These are phyloP conservation scores for Luperina nickerlii DNA, from an alignment of 2,888 invertebrate genomes.

Conservation along the genomic window DNA sequence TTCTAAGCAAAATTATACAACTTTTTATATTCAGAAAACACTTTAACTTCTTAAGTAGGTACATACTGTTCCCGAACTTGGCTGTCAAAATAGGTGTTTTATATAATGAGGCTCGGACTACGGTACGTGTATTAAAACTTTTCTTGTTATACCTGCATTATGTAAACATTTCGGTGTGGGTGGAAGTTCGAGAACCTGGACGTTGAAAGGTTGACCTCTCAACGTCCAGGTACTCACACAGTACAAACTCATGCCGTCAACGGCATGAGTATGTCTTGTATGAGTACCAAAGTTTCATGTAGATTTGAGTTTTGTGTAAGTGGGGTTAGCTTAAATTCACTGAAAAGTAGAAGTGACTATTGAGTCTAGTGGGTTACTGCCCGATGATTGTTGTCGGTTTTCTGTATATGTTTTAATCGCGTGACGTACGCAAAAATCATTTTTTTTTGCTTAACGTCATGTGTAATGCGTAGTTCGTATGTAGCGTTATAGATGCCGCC, in stretches of 20 bases:
- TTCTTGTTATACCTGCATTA: conserved; percentile 66
- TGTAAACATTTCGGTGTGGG: conserved; percentile 46
- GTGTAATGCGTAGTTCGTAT: not conserved
- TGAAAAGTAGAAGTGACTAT: not conserved
- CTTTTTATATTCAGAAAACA: conserved; percentile 62
- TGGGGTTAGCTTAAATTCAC: no score
- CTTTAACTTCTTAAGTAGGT: conserved; percentile 58
- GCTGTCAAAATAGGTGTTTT: conserved; percentile 63
- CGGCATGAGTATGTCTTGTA: not conserved
- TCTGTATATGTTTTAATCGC: not conserved
- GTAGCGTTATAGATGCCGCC: not conserved
- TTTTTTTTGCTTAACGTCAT: not conserved
- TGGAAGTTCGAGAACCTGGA: conserved; percentile 23
- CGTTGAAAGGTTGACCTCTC: not conserved
- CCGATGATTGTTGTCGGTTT: not conserved
- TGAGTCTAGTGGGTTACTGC: not conserved
- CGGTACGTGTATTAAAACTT: conserved; percentile 66
- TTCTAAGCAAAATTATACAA: conserved; percentile 48
- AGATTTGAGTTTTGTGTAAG: no score
- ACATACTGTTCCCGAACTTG: conserved; percentile 48
- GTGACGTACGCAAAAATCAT: no score
- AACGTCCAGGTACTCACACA: no score
- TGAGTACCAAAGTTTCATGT: no score
- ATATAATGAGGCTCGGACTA: conserved; percentile 57
- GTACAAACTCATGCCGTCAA: not conserved